phyloP scores from a whole-genome alignment of 2,113 vertebrate genomes.

The Motacilla alba region DNA sequence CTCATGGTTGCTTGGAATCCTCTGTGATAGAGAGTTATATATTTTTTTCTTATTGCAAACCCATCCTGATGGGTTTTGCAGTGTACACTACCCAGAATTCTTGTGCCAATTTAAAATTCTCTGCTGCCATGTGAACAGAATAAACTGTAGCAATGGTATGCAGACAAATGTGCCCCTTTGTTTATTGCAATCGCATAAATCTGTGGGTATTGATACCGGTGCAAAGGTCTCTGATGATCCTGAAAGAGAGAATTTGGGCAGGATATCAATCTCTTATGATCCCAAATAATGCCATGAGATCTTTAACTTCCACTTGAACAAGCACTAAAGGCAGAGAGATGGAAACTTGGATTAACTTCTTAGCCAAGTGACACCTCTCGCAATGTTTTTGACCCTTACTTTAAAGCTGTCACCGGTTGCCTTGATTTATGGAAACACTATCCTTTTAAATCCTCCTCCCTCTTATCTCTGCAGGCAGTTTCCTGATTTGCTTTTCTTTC shows the following conservation, averaged over 20 bases:
- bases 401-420: conserved; percentile 59
- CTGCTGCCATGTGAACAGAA: neutral
- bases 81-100: neutral
- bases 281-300: conserved; percentile 35
- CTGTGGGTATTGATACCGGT: conserved; percentile 3
- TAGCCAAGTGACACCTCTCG: conserved; percentile 54
- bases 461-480: conserved; percentile 68
- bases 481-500: conserved; percentile 66
- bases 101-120: neutral
- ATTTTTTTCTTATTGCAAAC: neutral
- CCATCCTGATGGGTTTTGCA: neutral
- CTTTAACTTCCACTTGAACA: conserved; percentile 68
- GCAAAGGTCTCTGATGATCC: neutral
- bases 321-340: conserved; percentile 55
- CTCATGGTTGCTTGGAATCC: neutral
- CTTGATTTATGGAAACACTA: conserved; percentile 65
- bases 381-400: conserved; percentile 67
- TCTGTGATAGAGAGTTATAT: neutral
- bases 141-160: conserved; percentile 6
- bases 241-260: conserved; percentile 30
- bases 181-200: neutral
- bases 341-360: conserved; percentile 62
- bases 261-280: conserved; percentile 30
- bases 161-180: conserved; percentile 20
- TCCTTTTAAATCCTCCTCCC: conserved; percentile 57